These are phyloP conservation scores for Pararge aegeria DNA, from an alignment of 1,140 invertebrate genomes.

Conservation along the genomic window DNA sequence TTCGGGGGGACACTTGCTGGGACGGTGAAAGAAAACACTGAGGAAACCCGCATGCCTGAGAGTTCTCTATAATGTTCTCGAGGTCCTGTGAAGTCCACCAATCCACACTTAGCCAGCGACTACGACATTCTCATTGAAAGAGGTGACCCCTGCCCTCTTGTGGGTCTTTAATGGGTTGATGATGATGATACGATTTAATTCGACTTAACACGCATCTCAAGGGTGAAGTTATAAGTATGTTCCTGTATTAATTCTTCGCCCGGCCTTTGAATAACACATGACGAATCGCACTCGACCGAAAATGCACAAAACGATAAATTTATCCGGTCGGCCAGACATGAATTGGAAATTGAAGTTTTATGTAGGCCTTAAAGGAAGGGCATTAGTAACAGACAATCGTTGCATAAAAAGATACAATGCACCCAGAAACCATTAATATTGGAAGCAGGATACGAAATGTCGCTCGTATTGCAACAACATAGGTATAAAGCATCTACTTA, in stretches of 20 bases:
- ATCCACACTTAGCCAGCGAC: too few species aligned
- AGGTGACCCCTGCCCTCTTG: too few species aligned
- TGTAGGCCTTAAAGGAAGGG: constrained; percentile 25
- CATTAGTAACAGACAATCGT: constrained; percentile 23
- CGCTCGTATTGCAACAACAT: not conserved
- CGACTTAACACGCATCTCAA: too few species aligned
- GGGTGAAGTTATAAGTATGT: too few species aligned
- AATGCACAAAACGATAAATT: constrained; percentile 36
- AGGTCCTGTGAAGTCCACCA: too few species aligned
- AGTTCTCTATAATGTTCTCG: too few species aligned
- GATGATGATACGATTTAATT: too few species aligned
- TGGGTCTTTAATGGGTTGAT: too few species aligned
- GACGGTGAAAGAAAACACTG: too few species aligned
- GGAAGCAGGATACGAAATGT: not conserved
- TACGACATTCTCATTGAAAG: too few species aligned
- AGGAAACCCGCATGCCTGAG: too few species aligned
- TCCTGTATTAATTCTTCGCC: not conserved
- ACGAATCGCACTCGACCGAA: constrained; percentile 29
- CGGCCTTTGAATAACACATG: constrained; percentile 32
- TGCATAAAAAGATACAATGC: constrained; percentile 27
- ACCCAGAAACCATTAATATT: constrained; percentile 14
- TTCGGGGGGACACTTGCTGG: too few species aligned
- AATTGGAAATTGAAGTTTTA: constrained; percentile 35
- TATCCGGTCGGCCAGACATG: constrained; percentile 33
- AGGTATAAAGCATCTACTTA: not conserved